Evolutionary conservation across 2,113 vertebrate species (phyloP).

Genomic region (Andinoacara biseriatus): DNA sequence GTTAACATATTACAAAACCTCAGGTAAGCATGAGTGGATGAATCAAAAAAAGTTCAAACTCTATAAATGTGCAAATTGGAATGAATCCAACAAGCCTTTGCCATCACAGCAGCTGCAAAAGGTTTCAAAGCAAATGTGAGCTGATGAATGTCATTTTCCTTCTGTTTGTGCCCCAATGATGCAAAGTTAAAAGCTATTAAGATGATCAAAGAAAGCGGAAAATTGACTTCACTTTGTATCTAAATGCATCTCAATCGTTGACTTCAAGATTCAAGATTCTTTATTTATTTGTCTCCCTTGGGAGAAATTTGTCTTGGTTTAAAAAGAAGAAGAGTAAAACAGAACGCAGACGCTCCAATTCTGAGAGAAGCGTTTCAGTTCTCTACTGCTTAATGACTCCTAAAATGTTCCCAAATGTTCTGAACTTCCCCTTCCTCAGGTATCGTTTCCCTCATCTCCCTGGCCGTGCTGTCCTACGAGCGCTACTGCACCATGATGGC

Average conservation of each 20-base stretch:
- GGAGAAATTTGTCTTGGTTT: too few relatives aligned
- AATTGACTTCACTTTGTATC: background rate
- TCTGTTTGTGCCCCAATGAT: background rate
- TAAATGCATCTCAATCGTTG: background rate
- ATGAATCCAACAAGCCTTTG: background rate
- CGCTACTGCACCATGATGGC: constrained; percentile 81
- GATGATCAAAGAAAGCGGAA: constrained; percentile 17
- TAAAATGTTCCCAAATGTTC: background rate
- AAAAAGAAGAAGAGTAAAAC: too few relatives aligned
- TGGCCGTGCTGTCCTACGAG: constrained; percentile 86
- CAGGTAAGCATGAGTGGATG: background rate
- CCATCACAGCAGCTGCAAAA: background rate
- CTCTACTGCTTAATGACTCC: background rate
- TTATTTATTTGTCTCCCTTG: too few relatives aligned
- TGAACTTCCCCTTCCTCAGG: constrained; percentile 60
- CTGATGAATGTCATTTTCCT: background rate
- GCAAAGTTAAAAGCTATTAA: background rate
- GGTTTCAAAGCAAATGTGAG: background rate
- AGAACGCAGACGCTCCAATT: background rate
- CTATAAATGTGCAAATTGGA: background rate
- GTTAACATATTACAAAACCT: background rate
- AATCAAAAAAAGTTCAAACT: background rate
- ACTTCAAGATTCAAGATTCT: too few relatives aligned
- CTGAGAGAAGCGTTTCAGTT: background rate
- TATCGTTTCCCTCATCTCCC: constrained; percentile 81